A percentile compares a stretch with the other conserved stretches of the same genome.
Conservation (phyloP, 1,140 invertebrate genomes). For the Brachionus plicatilis region DNA sequence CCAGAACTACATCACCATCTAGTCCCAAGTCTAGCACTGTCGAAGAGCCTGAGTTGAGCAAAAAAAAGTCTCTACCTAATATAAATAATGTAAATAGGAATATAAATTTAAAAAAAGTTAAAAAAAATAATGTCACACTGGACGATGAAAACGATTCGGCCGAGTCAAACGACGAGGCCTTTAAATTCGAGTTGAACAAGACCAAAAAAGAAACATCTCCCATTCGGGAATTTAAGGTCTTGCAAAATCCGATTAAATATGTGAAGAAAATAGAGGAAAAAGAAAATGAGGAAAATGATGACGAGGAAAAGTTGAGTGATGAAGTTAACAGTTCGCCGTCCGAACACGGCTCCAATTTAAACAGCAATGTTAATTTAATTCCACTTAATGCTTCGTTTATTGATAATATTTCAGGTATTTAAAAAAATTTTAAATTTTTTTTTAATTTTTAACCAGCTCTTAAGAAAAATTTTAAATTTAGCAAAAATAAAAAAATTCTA, state of each 20-base stretch:
- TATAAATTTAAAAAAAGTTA: constrained; percentile 33
- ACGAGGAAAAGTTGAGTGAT: background rate
- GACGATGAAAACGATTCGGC: background rate
- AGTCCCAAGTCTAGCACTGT: constrained; percentile 43
- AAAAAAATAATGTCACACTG: background rate
- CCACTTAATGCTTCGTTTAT: background rate
- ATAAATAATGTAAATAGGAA: constrained; percentile 49
- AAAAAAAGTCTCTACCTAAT: constrained; percentile 42
- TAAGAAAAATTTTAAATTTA: too few relatives aligned
- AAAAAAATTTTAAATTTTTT: background rate
- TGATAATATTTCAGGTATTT: background rate
- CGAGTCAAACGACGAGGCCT: background rate
- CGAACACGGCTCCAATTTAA: background rate
- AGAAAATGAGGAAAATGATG: background rate
- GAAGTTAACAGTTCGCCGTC: background rate
- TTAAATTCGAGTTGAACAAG: background rate
- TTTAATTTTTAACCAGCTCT: background rate
- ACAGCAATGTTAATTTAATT: background rate
- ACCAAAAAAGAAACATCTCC: background rate
- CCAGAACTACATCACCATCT: constrained; percentile 32
- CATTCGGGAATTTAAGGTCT: background rate
- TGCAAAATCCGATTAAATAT: constrained; percentile 12
- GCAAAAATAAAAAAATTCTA: too few relatives aligned
- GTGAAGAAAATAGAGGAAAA: background rate
- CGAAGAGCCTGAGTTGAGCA: background rate